phyloP scores from a whole-genome alignment of 2,113 vertebrate species.

The Conger conger region DNA sequence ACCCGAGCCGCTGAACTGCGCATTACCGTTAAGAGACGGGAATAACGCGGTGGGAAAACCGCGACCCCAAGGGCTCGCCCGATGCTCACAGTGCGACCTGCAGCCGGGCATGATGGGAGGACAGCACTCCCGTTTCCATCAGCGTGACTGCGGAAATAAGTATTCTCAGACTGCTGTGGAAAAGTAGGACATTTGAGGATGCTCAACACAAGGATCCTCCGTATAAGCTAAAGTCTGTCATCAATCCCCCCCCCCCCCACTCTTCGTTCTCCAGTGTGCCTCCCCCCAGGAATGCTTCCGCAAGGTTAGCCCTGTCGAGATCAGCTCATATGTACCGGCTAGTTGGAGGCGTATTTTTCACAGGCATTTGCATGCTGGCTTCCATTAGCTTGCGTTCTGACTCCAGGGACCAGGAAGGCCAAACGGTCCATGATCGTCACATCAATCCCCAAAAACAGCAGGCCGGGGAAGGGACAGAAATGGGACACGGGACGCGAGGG shows the following conservation, averaged over 20 bases:
- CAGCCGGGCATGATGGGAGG: slow-evolving; percentile 7
- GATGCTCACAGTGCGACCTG: neutral
- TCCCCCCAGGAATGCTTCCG: neutral
- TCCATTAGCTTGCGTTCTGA: neutral
- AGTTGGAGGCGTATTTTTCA: neutral
- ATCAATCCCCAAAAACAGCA: neutral
- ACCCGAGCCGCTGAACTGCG: neutral
- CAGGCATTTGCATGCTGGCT: neutral
- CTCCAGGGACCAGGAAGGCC: neutral
- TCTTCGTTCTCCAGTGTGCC: neutral
- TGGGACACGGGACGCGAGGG: neutral
- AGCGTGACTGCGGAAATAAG: neutral
- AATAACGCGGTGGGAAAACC: neutral
- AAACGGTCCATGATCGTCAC: neutral
- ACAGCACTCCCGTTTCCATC: neutral
- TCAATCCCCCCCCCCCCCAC: neutral
- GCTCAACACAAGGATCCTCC: neutral
- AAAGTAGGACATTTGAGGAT: slow-evolving; percentile 20
- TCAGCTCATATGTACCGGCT: neutral
- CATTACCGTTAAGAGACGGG: slow-evolving; percentile 1
- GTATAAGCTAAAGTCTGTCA: neutral
- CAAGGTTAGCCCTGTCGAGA: slow-evolving; percentile 6
- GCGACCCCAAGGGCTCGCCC: too few relatives aligned
- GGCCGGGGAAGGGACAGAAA: neutral
- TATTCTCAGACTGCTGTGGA: slow-evolving; percentile 15